Base-by-base conservation (phyloP, 2,888 invertebrate genomes). In the Seladonia tumulorum region DNA sequence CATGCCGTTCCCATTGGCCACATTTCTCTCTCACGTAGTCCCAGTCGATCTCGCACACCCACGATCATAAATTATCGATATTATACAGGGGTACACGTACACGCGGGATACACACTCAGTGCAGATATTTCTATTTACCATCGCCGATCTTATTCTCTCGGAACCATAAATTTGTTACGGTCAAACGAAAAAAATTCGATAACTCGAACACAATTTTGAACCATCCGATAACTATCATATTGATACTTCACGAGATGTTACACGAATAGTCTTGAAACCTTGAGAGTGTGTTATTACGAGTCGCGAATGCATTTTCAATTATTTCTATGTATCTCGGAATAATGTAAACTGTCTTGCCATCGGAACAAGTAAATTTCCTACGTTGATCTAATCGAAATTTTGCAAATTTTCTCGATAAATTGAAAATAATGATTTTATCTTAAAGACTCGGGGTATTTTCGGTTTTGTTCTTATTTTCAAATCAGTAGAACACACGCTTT, bases 111-210 rank as follows among this genome's bases (percentile, higher is more conserved):
- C 87, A 85, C 89, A 90, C 88, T 87, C 88, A 90, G 93, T 93
- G 94, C 94, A 94, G 94, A 94, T 94, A 94, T 94, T 94, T 94
- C 94, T 66, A 72, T 76, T 85, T 81, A 16, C 45, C 47, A 47
- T 14, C 29, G n/a, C 18, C 29, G 16, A 57, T 25, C 10, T 53
- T 35, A 18, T 80, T 57, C 25, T 45, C 72, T 79, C 76, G 79
- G 72, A 84, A 83, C 0, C 53, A 71, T 70, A 60, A 22, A 47
- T 39, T 29, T 29, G 60, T n/a, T 12, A 71, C 72, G 22, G n/a
- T 14, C 39, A 42, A 72, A 79, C 39, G 14, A 18, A 53, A 25
- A 42, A 29, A n/a, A n/a, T n/a, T 14, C n/a, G 35, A 47, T 66
- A 66, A 3, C 66, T 39, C 18, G 10, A 57, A 57, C 57, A 39